Conservation (phyloP, 2,888 invertebrate species). For the Smittia sp. region DNA sequence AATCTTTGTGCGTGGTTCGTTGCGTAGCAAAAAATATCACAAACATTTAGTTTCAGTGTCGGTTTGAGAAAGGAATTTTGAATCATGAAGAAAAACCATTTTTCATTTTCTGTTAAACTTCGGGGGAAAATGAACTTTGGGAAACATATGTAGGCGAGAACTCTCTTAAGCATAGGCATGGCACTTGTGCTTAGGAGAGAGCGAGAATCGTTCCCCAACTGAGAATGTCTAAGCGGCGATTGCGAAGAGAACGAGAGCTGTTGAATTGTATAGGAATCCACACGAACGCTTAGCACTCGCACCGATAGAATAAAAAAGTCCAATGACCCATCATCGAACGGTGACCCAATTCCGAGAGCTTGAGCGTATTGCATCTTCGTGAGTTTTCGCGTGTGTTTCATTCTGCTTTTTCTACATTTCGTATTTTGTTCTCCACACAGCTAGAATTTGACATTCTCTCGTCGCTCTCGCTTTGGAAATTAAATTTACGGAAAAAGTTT, state of each 20-base stretch:
- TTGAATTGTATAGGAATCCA: not conserved
- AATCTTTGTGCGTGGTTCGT: slow-evolving; percentile 13
- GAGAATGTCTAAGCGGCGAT: not conserved
- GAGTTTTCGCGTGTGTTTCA: slow-evolving; percentile 11
- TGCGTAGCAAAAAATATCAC: slow-evolving; percentile 35
- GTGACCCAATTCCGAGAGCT: slow-evolving; percentile 34
- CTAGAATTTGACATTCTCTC: not conserved
- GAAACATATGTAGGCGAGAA: slow-evolving; percentile 26
- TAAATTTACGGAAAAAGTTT: not conserved
- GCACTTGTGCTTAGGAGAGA: no score
- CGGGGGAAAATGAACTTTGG: slow-evolving; percentile 9
- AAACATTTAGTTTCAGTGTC: not conserved
- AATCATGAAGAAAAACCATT: not conserved
- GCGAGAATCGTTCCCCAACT: not conserved
- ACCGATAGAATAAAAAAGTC: slow-evolving; percentile 26
- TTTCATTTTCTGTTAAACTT: not conserved
- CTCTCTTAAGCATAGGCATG: no score
- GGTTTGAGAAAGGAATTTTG: not conserved
- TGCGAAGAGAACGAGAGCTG: not conserved
- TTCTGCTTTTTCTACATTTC: not conserved
- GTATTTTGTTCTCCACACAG: not conserved
- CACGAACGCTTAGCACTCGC: not conserved
- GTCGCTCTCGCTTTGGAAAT: not conserved
- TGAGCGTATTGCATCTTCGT: slow-evolving; percentile 30
- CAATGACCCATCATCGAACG: slow-evolving; percentile 35